Evolutionary conservation across 2,888 invertebrate genomes (phyloP), one percentile per base, ranked within the genome.

Genomic region (Drosophila acutilabella): DNA sequence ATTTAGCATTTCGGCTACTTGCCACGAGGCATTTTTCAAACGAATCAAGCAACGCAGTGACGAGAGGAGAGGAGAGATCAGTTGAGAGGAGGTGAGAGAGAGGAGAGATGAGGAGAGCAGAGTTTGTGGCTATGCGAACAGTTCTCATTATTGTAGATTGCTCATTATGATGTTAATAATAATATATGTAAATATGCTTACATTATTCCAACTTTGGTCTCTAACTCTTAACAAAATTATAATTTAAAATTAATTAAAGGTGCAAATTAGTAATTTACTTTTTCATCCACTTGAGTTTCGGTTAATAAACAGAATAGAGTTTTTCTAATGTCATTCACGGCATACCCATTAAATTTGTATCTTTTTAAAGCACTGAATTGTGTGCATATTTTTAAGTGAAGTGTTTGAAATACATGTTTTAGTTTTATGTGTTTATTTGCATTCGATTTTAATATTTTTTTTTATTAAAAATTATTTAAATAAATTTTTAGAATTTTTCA

Each of bases 1-100:
- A 57, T 45, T 66, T 66, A 42, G 58, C 57, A 51, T 53, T 71
- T 77, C 77, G 76, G 75, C 75, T 52, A 42, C 44, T 11, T 36
- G 47, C 61, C 61, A 52, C 64, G 74, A 51, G 44, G 45, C 61
- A 54, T n/a, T 33, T n/a, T 13, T n/a, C n/a, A 30, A 30, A 7
- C 30, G 30, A 30, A 30, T 30, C 8, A 30, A 30, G 30, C 30
- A 30, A 8, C 6, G 5, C 8, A 13, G 18, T 2, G 13, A 41
- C 26, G 4, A 18, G 5, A 8, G 30, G 1, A 14, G 53, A 53
- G 42, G 57, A n/a, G 26, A 33, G 5, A 8, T 26, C 8, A 8
- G 53, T n/a, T 18, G 57, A 18, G 26, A 20, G 48, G 16, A 3
- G 30, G 8, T 11, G n/a, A 26, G 23, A 13, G 41, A 42, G 42